A percentile compares a stretch with the other conserved stretches of the same genome.
These are phyloP conservation scores for Lota lota DNA, from an alignment of 2,113 vertebrate species.

Conservation along the genomic window DNA sequence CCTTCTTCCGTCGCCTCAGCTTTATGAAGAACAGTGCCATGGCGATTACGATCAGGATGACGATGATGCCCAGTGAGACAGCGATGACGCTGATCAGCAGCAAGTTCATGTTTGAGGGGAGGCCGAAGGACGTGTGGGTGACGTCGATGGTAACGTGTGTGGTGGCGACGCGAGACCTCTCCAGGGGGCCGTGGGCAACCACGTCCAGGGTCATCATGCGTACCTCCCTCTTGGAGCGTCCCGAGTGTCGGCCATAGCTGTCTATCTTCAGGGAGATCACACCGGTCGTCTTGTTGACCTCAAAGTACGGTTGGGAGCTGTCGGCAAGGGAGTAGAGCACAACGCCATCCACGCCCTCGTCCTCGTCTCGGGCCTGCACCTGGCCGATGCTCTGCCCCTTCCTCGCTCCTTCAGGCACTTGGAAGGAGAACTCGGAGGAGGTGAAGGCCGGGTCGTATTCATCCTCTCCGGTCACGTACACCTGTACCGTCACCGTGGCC, in stretches of 20 bases:
- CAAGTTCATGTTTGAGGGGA: slow-evolving; percentile 83
- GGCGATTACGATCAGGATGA: slow-evolving; percentile 80
- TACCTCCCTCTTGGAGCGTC: slow-evolving; percentile 80
- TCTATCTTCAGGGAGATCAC: slow-evolving; percentile 84
- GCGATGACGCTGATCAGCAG: slow-evolving; percentile 88
- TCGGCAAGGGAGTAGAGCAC: slow-evolving; percentile 85
- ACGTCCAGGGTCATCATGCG: slow-evolving; percentile 87
- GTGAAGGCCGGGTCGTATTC: slow-evolving; percentile 93
- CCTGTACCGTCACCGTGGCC: slow-evolving; percentile 85
- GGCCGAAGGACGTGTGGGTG: slow-evolving; percentile 88
- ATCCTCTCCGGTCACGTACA: slow-evolving; percentile 90
- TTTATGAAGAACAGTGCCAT: slow-evolving; percentile 85
- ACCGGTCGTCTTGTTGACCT: slow-evolving; percentile 88
- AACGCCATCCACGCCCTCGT: slow-evolving; percentile 88
- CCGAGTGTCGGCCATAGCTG: slow-evolving; percentile 75
- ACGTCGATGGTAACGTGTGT: slow-evolving; percentile 84
- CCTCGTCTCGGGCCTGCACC: slow-evolving; percentile 89
- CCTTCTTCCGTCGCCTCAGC: slow-evolving; percentile 72
- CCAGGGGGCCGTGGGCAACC: slow-evolving; percentile 85
- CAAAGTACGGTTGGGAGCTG: slow-evolving; percentile 83
- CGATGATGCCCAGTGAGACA: slow-evolving; percentile 86
- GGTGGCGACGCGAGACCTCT: slow-evolving; percentile 77
- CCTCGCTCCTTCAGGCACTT: slow-evolving; percentile 86
- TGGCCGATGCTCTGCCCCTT: slow-evolving; percentile 88
- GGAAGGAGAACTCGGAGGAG: slow-evolving; percentile 80